phyloP scores from a whole-genome alignment of 2,797 vertebrate species.

The Enteromius anoplus region DNA sequence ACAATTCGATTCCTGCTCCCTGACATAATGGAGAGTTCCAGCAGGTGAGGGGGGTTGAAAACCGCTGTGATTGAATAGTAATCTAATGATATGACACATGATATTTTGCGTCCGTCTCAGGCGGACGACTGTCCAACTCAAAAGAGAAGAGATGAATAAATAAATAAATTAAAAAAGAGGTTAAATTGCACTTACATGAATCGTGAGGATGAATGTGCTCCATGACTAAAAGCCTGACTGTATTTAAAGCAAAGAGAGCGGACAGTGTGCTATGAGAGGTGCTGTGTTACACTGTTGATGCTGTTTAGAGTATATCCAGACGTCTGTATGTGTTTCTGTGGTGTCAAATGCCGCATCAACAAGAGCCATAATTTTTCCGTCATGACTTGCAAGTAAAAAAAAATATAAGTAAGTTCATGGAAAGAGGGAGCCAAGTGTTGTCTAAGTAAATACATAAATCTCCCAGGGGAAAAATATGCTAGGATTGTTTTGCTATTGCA shows the following conservation, averaged over 20 bases:
- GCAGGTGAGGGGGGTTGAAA: slow-evolving; percentile 78
- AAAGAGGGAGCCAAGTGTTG: not conserved
- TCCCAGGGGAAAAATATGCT: not conserved
- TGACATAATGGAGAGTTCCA: slow-evolving; percentile 73
- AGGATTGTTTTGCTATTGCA: not conserved
- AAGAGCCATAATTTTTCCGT: not conserved
- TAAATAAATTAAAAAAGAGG: slow-evolving; percentile 38
- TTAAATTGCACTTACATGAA: slow-evolving; percentile 23
- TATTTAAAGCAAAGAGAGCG: not conserved
- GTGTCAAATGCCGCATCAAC: slow-evolving; percentile 2
- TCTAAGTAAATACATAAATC: not conserved
- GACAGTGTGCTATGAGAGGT: not conserved
- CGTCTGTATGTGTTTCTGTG: slow-evolving; percentile 19
- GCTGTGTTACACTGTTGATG: slow-evolving; percentile 31
- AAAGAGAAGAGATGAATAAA: slow-evolving; percentile 30
- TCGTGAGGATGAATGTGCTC: slow-evolving; percentile 19
- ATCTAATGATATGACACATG: slow-evolving; percentile 80
- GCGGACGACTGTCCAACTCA: slow-evolving; percentile 67
- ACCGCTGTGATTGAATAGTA: slow-evolving; percentile 77
- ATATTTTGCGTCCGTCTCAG: slow-evolving; percentile 76
- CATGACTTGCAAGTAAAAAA: not conserved
- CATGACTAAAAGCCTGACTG: slow-evolving; percentile 30
- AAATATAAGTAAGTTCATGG: too few relatives aligned
- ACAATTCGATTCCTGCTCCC: slow-evolving; percentile 80
- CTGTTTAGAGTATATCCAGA: slow-evolving; percentile 31